phyloP scores from a whole-genome alignment of 2,113 vertebrate species.

The Halcyon senegalensis region DNA sequence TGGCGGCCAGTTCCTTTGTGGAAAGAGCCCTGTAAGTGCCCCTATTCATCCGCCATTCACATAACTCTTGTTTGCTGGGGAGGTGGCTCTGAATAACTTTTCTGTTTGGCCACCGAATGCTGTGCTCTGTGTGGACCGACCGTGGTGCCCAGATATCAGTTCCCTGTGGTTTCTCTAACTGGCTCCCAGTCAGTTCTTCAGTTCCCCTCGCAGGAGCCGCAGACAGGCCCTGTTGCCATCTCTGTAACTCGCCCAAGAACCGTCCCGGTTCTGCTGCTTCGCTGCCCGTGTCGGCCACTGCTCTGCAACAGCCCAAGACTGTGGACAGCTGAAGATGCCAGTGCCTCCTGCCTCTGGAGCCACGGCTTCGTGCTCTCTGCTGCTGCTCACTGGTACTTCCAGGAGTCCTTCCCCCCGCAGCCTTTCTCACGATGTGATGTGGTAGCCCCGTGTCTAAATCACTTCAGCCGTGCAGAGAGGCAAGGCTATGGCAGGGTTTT shows the following conservation, averaged over 20 bases:
- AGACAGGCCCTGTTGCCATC: background rate
- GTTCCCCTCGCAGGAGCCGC: background rate
- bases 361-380: background rate
- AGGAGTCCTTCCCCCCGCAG: background rate
- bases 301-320: background rate
- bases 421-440: background rate
- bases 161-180: background rate
- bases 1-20: background rate
- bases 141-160: background rate
- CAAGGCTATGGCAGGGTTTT: background rate
- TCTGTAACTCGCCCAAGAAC: background rate
- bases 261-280: background rate
- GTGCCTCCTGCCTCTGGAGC: background rate
- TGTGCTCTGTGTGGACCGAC: background rate
- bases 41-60: background rate
- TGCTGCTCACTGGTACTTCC: background rate
- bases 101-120: background rate
- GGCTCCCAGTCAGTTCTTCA: background rate
- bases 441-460: background rate
- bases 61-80: background rate
- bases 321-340: accelerated
- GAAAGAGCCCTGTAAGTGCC: background rate
- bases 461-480: background rate
- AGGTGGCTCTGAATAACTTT: background rate
- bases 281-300: background rate